Conservation (phyloP, 2,113 vertebrate species). For the Ptilonorhynchus violaceus region DNA sequence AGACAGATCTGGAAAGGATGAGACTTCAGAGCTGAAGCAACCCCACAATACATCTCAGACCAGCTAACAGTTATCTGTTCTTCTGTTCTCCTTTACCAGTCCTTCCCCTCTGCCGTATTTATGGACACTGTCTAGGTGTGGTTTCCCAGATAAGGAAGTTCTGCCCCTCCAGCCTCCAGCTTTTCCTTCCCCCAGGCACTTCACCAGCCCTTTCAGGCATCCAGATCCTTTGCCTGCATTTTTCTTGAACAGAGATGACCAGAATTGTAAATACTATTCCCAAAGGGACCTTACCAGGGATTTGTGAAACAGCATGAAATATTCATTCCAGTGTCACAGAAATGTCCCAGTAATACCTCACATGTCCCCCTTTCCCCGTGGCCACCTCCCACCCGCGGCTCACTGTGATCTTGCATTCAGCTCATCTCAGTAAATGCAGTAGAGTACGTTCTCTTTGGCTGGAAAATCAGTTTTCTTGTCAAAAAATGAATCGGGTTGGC, state of each 20-base stretch:
- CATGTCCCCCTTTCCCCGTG: neutral
- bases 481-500: constrained; percentile 8
- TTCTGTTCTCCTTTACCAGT: neutral
- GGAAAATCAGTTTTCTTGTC: neutral
- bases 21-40: neutral
- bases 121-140: accelerated
- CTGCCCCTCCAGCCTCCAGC: neutral
- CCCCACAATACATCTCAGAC: neutral
- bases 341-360: neutral
- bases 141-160: neutral
- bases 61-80: neutral
- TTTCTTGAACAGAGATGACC: neutral
- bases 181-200: neutral
- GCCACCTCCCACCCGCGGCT: neutral
- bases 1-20: neutral
- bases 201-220: neutral
- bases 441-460: neutral
- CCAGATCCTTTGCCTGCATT: neutral
- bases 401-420: neutral
- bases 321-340: neutral
- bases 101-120: neutral
- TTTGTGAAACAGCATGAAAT: neutral
- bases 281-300: neutral
- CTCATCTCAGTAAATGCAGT: neutral
- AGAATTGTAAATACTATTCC: neutral